Conservation (phyloP, 2,888 invertebrate species). For the Acronicta alni region DNA sequence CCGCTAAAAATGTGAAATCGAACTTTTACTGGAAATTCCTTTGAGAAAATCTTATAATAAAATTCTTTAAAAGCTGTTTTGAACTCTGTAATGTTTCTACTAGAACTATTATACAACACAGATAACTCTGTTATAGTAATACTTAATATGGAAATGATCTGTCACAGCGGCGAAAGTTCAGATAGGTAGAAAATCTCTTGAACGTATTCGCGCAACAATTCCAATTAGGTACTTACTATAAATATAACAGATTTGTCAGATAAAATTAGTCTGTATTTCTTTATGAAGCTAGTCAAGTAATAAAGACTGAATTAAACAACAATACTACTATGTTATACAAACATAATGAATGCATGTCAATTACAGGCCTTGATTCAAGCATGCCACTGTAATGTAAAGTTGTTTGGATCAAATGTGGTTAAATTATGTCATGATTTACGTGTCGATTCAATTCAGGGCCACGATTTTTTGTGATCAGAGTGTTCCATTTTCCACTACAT, state of each 20-base stretch:
- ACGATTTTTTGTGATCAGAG: constrained; percentile 34
- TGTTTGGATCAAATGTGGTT: constrained; percentile 37
- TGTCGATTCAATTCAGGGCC: constrained; percentile 37
- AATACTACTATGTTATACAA: constrained; percentile 7
- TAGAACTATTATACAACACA: constrained; percentile 15
- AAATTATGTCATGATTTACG: constrained; percentile 49
- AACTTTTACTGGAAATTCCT: neutral
- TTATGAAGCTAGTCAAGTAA: constrained; percentile 1
- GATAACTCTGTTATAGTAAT: constrained; percentile 22
- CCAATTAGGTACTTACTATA: too few species aligned
- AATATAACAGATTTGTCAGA: too few species aligned
- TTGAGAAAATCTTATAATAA: neutral
- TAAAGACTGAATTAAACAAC: constrained; percentile 3
- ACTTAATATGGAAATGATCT: constrained; percentile 48
- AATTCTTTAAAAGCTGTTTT: neutral
- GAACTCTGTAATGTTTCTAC: constrained; percentile 8
- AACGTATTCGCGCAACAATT: constrained; percentile 38
- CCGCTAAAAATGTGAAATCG: too few species aligned
- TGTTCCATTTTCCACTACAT: constrained; percentile 19
- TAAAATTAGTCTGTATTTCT: neutral
- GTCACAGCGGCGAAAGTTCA: constrained; percentile 46
- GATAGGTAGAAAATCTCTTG: constrained; percentile 38
- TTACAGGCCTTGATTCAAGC: constrained; percentile 20
- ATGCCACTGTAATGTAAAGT: constrained; percentile 15
- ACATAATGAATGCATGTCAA: constrained; percentile 18